These are phyloP conservation scores for Rana temporaria DNA, from an alignment of 2,113 vertebrate species.

Conservation along the genomic window DNA sequence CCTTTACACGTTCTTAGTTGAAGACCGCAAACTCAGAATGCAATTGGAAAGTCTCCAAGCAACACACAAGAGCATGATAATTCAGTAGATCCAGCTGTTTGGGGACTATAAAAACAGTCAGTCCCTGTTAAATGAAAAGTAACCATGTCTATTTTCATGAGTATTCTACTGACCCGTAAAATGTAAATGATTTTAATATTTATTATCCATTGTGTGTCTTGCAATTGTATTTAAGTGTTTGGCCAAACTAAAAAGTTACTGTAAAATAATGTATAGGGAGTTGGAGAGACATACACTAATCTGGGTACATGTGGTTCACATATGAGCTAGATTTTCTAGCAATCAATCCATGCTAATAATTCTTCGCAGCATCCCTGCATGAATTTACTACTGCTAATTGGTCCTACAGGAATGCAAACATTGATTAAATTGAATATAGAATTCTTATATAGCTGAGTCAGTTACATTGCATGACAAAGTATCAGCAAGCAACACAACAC, in stretches of 20 bases:
- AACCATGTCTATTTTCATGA: conserved; percentile 23
- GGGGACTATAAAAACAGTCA: conserved; percentile 42
- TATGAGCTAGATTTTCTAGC: conserved; percentile 41
- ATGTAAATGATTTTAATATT: conserved; percentile 47
- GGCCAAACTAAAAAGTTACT: conserved; percentile 43
- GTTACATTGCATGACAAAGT: conserved; percentile 1
- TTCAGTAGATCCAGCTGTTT: conserved; percentile 39
- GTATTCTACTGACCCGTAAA: conserved; percentile 21
- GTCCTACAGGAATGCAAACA: conserved; percentile 27
- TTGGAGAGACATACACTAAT: neutral
- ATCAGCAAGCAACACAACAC: neutral
- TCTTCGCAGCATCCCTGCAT: conserved; percentile 42
- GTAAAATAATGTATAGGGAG: conserved; percentile 27
- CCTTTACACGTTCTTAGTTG: neutral
- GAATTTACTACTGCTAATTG: conserved; percentile 48
- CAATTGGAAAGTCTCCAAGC: conserved; percentile 45
- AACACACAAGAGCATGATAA: conserved; percentile 20
- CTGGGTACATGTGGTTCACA: conserved; percentile 39
- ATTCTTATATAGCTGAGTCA: conserved; percentile 31
- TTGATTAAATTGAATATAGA: conserved; percentile 26
- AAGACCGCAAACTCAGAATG: conserved; percentile 40
- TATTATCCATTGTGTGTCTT: conserved; percentile 32
- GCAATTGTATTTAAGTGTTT: conserved; percentile 45
- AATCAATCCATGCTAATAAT: conserved; percentile 39
- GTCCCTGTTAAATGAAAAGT: conserved; percentile 29